Base-by-base conservation (phyloP, 2,113 vertebrate species). In the Percopsis transmontana region DNA sequence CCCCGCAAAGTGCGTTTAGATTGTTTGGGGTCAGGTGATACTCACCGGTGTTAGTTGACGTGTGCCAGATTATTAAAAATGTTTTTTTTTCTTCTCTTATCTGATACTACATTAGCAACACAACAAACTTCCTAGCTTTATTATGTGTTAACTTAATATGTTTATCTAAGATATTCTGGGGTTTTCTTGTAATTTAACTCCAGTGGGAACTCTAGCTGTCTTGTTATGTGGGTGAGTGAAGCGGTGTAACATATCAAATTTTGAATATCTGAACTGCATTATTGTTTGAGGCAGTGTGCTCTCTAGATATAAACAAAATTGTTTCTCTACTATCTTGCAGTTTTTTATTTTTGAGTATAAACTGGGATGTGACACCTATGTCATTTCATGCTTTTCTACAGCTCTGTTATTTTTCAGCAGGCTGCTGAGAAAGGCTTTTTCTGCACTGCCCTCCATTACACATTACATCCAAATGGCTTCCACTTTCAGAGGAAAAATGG, bases 351-450 rank as follows among this genome's bases (percentile, higher is more conserved):
- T 3, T 13, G n/a, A 24, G 51, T 5, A 16, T 21, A 23, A 53
- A 23, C 23, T 51, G 51, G 14, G 62, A 44, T 56, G 48, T 64
- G 14, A 53, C 33, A 10, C 24, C 19, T 13, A 2, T 83, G 69
- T 73, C 1, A 27, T 76, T 83, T 85, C 85, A 80, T 84, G 70
- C 5, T 4, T 58, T 68, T 12, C 44, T 72, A 66, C 56, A 10
- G n/a, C 59, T 59, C 58, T 1, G 18, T 80, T 54, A 42, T 6
- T 23, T 72, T 54, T 66, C 58, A 58, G 65, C 62, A 59, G 61
- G 40, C 3, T 78, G 76, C 64, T 72, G 66, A 67, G 60, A 45
- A 53, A 55, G 44, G 20, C 16, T 61, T 54, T 33, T 21, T 47
- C 23, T 33, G 13, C 13, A 1, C 57, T 76, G 50, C 39, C 45